Evolutionary conservation across 2,113 vertebrate genomes (phyloP).

Genomic region (Alethe diademata): DNA sequence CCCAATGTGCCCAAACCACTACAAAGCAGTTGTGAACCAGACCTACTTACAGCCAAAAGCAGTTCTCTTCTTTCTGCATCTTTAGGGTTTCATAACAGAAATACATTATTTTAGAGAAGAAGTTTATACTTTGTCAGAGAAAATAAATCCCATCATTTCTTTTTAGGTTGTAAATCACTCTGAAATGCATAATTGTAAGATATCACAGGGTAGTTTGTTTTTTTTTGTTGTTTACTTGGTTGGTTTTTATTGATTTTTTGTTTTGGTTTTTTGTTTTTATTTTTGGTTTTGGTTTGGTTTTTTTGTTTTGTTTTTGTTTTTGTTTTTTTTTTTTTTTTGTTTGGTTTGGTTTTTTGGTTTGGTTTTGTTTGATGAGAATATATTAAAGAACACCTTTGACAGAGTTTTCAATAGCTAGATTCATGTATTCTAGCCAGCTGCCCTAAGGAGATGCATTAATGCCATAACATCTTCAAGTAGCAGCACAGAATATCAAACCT

Average conservation of each 20-base stretch:
- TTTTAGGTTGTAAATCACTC: neutral
- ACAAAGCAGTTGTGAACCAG: neutral
- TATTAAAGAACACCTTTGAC: neutral
- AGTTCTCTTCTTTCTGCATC: neutral
- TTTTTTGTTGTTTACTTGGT: neutral
- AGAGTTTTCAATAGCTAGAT: neutral
- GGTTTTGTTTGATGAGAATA: neutral
- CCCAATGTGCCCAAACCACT: neutral
- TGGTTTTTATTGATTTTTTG: neutral
- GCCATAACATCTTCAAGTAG: neutral
- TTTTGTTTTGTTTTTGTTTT: neutral
- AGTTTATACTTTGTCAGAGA: neutral
- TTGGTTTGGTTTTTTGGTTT: neutral
- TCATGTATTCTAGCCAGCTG: neutral
- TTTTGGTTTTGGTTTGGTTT: neutral
- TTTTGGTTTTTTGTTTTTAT: neutral
- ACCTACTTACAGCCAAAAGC: neutral
- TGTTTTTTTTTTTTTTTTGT: neutral
- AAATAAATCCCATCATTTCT: neutral
- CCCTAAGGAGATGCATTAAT: neutral
- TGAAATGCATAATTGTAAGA: neutral
- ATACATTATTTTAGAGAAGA: neutral
- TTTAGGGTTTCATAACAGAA: neutral
- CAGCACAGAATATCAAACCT: neutral
- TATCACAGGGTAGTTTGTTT: accelerated